Conservation (phyloP, 2,113 vertebrate species). For the Brachypteracias leptosomus region DNA sequence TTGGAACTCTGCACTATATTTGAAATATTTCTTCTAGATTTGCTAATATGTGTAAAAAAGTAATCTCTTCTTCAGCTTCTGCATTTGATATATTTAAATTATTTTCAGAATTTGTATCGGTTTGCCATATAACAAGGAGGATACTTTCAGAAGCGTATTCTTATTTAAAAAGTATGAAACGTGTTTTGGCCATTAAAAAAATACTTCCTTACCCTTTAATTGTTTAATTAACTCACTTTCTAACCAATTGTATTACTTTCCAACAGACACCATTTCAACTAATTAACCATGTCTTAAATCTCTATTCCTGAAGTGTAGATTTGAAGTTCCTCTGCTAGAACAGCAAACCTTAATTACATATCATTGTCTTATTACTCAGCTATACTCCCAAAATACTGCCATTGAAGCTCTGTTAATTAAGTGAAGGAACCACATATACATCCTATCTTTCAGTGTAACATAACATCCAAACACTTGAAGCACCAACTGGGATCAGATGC, state of each 20-base stretch:
- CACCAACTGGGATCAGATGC: not conserved
- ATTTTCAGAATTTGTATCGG: not conserved
- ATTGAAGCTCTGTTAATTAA: not conserved
- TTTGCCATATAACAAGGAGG: not conserved
- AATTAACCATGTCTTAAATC: not conserved
- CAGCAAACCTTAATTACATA: conserved; percentile 19
- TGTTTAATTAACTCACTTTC: not conserved
- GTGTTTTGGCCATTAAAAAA: not conserved
- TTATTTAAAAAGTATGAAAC: not conserved
- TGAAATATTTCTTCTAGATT: not conserved
- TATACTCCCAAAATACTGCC: not conserved
- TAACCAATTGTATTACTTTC: not conserved
- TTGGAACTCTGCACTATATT: not conserved
- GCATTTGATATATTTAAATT: not conserved
- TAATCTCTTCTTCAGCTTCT: not conserved
- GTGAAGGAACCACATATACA: not conserved
- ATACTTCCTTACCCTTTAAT: not conserved
- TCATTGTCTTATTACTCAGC: not conserved
- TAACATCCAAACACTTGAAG: not conserved
- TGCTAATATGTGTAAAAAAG: not conserved
- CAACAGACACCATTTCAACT: not conserved
- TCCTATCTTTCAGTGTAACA: not conserved
- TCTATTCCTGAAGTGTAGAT: not conserved
- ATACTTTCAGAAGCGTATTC: not conserved
- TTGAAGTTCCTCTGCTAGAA: conserved; percentile 7